These are phyloP conservation scores for Mellivora capensis DNA, from an alignment of 2,113 vertebrate species.

Conservation along the genomic window DNA sequence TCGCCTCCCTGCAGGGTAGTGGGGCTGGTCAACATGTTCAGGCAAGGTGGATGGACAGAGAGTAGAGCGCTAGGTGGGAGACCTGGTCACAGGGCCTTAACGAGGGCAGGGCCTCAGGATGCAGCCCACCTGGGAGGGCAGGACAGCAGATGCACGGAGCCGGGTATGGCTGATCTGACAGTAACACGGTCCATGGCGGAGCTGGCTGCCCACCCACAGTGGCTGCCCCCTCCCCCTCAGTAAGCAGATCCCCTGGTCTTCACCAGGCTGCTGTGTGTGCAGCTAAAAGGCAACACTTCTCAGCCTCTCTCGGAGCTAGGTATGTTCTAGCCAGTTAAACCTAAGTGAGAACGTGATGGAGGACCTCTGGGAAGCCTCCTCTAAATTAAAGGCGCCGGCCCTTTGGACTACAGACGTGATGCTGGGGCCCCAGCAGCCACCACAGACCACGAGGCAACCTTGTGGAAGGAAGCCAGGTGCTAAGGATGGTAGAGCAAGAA, in stretches of 20 bases:
- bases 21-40: not conserved
- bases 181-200: not conserved
- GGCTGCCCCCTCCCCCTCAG: not conserved
- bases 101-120: accelerated
- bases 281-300: not conserved
- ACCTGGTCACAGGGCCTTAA: not conserved
- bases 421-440: not conserved
- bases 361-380: not conserved
- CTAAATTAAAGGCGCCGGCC: not conserved
- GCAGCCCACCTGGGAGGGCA: not conserved
- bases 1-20: not conserved
- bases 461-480: not conserved
- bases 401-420: not conserved
- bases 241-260: accelerated
- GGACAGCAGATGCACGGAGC: not conserved
- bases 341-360: too few relatives aligned
- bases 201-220: not conserved
- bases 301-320: not conserved
- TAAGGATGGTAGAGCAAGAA: not conserved
- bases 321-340: not conserved
- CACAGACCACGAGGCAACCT: not conserved
- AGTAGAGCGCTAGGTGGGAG: not conserved
- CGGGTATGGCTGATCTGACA: accelerated
- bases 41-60: not conserved
- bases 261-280: accelerated